Evolutionary conservation across 2,797 vertebrate genomes (phyloP), one percentile per base, ranked within the genome.

Genomic region (Enteromius radiatus): DNA sequence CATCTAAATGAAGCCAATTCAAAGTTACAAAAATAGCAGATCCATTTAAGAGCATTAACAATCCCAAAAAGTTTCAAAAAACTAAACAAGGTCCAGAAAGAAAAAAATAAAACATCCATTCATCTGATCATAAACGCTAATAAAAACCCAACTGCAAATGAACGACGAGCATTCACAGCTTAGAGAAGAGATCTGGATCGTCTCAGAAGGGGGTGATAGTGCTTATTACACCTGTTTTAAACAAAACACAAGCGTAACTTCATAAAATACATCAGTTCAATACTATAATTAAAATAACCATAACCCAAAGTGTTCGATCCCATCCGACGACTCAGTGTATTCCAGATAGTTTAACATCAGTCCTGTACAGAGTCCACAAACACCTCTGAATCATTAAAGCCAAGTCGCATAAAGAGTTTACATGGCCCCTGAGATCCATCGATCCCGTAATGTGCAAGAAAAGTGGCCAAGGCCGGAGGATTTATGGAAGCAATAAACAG

Each of bases 391-490:
- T 28, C 70, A 75, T 78, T 78, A 75, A 85, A 84, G 73, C 76
- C 47, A 80, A 83, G 77, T 49, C 56, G 31, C 26, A 79, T 77
- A 63, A 84, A 74, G 38, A 73, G 78, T 88, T 86, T 85, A 79
- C 36, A 54, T 70, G 77, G 56, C 80, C 67, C 74, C 76, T 79
- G 78, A 45, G 83, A 82, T 54, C 47, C 47, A 73, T 83, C 74
- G 67, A 86, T 89, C 87, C 54, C 36, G 83, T 73, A 82, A 82
- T 23, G 76, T 76, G 82, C 54, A 69, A 74, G 69, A 87, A 87
- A 80, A 73, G 67, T 76, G 82, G 83, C 84, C 89, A 23, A 88
- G 89, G 88, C 89, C 88, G 86, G 88, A 87, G 87, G 86, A 91
- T 88, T 88, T 88, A 90, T 85, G 76, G 33, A 81, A 78, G 87